phyloP scores from a whole-genome alignment of 2,797 vertebrate species.

The Darevskia nairensis region DNA sequence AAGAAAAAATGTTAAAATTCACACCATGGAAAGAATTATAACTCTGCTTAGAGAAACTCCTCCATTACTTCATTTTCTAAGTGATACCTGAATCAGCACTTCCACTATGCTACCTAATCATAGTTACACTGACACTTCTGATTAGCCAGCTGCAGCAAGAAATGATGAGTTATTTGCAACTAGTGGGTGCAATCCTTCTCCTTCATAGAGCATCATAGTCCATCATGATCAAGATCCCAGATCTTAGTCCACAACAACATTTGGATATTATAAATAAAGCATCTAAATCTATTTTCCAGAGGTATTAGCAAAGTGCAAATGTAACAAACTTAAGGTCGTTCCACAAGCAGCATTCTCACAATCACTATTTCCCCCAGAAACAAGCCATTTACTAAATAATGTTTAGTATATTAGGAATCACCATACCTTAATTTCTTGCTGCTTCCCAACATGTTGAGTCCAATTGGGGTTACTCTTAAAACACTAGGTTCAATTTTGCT shows the following conservation, averaged over 20 bases:
- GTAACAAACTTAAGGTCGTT: neutral
- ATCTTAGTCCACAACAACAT: neutral
- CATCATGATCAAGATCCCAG: neutral
- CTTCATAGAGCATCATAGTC: neutral
- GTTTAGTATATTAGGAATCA: constrained; percentile 33
- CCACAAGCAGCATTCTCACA: neutral
- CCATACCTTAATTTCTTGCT: constrained; percentile 86
- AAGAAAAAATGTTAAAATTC: constrained; percentile 3
- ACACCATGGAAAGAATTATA: neutral
- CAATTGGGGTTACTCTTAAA: constrained; percentile 81
- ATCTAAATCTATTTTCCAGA: neutral
- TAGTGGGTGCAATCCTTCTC: neutral
- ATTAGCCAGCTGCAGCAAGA: neutral
- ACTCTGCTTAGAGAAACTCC: neutral
- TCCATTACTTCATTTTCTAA: neutral
- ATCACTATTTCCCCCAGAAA: neutral
- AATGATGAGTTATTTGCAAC: neutral
- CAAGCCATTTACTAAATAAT: constrained; percentile 2
- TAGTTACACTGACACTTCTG: neutral
- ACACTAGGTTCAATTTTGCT: constrained; percentile 77
- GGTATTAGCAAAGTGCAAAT: neutral
- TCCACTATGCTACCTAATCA: neutral
- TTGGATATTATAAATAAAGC: neutral
- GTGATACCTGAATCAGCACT: neutral
- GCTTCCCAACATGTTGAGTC: constrained; percentile 85